Evolutionary conservation across 2,113 vertebrate genomes (phyloP).

Genomic region (Glareola pratincola): DNA sequence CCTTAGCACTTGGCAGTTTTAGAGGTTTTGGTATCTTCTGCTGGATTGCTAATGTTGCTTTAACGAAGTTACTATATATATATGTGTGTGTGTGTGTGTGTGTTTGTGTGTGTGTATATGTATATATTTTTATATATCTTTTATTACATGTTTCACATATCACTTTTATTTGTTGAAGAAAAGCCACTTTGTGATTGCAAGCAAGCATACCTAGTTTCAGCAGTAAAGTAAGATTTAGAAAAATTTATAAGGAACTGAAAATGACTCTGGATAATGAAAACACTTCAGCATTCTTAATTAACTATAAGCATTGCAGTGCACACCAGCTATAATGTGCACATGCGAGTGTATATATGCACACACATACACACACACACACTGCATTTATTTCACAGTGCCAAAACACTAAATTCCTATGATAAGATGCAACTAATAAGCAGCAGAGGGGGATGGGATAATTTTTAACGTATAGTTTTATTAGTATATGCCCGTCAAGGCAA

Average conservation of each 20-base stretch:
- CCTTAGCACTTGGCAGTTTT: background rate
- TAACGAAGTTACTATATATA: background rate
- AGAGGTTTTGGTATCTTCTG: background rate
- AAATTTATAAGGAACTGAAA: background rate
- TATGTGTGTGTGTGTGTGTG: too few species aligned
- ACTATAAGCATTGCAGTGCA: background rate
- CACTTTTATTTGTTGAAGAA: background rate
- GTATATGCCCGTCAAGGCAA: background rate
- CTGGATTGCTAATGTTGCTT: background rate
- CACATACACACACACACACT: background rate
- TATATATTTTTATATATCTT: background rate
- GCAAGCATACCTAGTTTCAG: background rate
- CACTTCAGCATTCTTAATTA: background rate
- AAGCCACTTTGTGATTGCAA: background rate
- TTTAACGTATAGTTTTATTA: background rate
- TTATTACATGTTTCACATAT: background rate
- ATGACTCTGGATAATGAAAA: background rate
- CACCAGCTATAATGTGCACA: background rate
- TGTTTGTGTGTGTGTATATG: fast-evolving
- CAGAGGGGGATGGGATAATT: background rate
- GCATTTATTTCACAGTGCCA: background rate
- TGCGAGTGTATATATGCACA: background rate
- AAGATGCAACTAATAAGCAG: background rate
- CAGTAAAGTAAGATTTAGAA: background rate
- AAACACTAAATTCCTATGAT: background rate